These are phyloP conservation scores for Vombatus ursinus DNA, from an alignment of 2,113 vertebrate genomes.

Conservation along the genomic window DNA sequence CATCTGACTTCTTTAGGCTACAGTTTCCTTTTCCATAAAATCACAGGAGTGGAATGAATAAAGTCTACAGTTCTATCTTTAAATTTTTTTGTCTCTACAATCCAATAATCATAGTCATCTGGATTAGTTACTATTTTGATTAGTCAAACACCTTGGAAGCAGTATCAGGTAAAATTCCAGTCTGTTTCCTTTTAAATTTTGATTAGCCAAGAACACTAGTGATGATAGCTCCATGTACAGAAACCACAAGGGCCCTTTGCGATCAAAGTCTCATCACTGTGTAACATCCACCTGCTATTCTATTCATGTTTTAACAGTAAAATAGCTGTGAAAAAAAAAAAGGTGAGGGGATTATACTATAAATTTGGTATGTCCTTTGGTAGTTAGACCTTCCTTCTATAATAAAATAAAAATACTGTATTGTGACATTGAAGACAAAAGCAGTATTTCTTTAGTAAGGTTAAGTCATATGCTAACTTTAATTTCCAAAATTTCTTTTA, in stretches of 20 bases:
- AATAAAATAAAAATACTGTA: background rate
- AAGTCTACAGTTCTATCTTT: background rate
- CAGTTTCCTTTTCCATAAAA: background rate
- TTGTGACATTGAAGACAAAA: background rate
- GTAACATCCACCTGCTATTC: background rate
- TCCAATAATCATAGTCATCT: background rate
- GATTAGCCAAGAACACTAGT: background rate
- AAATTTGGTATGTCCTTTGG: background rate
- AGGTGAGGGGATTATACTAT: background rate
- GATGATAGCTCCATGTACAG: background rate
- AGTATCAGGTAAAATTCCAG: background rate
- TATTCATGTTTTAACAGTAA: background rate
- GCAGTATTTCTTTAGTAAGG: slow-evolving; percentile 25
- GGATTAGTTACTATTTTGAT: background rate
- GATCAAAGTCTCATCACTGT: background rate
- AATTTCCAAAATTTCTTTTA: slow-evolving; percentile 18
- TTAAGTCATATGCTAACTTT: background rate
- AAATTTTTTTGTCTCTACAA: background rate
- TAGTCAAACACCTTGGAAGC: background rate
- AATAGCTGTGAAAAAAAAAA: background rate
- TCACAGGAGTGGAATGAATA: background rate
- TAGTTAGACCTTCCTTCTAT: background rate
- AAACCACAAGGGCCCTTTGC: background rate
- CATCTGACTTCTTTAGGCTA: background rate
- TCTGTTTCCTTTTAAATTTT: background rate